Percentiles rank a stretch among this genome's conserved stretches.
Conservation (phyloP, 2,888 invertebrate species). For the Drosophila yooni region DNA sequence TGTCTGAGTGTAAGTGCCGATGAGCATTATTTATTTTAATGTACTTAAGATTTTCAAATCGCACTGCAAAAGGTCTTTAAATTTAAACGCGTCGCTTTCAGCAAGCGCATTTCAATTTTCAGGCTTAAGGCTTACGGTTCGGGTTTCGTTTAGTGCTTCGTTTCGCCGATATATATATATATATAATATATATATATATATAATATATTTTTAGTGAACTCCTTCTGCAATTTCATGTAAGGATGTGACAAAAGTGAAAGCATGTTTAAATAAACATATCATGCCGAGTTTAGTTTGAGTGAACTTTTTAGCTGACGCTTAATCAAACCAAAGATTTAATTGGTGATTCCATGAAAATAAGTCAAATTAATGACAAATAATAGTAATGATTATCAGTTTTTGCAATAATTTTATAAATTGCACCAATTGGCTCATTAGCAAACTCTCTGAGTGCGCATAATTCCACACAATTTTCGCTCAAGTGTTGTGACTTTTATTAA, state of each 20-base stretch:
- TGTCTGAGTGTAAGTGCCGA: slow-evolving; percentile 13
- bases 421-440: slow-evolving; percentile 25
- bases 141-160: neutral
- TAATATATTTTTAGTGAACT: neutral
- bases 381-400: slow-evolving; percentile 17
- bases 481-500: slow-evolving; percentile 20
- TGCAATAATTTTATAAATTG: slow-evolving; percentile 29
- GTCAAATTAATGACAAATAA: slow-evolving; percentile 13
- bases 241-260: slow-evolving; percentile 20
- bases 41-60: slow-evolving; percentile 35
- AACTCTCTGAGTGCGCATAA: slow-evolving; percentile 1
- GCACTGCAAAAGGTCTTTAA: slow-evolving; percentile 60
- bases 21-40: slow-evolving; percentile 49
- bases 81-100: slow-evolving; percentile 45
- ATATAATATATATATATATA: neutral
- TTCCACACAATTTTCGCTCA: slow-evolving; percentile 22
- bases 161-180: neutral
- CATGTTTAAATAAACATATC: neutral
- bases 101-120: slow-evolving; percentile 50
- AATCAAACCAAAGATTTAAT: neutral
- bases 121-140: slow-evolving; percentile 29
- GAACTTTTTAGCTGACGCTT: neutral
- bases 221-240: slow-evolving; percentile 23
- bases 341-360: slow-evolving; percentile 11
- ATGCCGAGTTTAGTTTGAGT: too few relatives aligned